Conservation (phyloP, 2,113 vertebrate genomes). For the Monarcha castaneiventris region DNA sequence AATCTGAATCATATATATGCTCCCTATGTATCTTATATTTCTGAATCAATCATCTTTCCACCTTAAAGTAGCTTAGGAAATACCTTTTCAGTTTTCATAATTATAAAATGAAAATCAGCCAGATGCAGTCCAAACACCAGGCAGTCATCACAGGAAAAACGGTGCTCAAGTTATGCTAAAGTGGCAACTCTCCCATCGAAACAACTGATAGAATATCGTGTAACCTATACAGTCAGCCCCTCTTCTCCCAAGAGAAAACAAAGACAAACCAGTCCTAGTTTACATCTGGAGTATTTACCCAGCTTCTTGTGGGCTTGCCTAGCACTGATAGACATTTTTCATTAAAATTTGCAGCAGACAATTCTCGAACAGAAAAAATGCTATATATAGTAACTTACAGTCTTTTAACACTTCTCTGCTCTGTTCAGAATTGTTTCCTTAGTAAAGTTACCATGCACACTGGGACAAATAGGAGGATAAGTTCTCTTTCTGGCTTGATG, state of each 20-base stretch:
- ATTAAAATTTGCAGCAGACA: not conserved
- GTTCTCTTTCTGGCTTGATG: not conserved
- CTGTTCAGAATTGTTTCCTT: not conserved
- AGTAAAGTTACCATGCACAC: not conserved
- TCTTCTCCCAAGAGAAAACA: not conserved
- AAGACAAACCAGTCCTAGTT: not conserved
- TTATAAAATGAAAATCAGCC: not conserved
- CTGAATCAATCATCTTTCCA: not conserved
- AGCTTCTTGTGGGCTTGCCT: not conserved
- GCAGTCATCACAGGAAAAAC: not conserved
- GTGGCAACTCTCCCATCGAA: not conserved
- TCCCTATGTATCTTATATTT: not conserved
- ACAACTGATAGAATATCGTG: not conserved
- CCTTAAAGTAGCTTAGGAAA: not conserved
- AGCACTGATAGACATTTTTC: not conserved
- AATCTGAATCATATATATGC: not conserved
- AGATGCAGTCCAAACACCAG: not conserved
- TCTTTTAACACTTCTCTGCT: not conserved
- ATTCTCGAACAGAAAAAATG: not conserved
- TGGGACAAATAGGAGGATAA: not conserved
- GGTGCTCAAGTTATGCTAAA: not conserved
- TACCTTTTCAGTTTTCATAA: not conserved
- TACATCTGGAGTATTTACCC: not conserved
- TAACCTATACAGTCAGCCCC: not conserved
- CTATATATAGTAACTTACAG: not conserved